Percentiles rank a stretch among this genome's conserved stretches.
These are phyloP conservation scores for Drosophila nigrodunni DNA, from an alignment of 1,140 invertebrate genomes.

Conservation along the genomic window DNA sequence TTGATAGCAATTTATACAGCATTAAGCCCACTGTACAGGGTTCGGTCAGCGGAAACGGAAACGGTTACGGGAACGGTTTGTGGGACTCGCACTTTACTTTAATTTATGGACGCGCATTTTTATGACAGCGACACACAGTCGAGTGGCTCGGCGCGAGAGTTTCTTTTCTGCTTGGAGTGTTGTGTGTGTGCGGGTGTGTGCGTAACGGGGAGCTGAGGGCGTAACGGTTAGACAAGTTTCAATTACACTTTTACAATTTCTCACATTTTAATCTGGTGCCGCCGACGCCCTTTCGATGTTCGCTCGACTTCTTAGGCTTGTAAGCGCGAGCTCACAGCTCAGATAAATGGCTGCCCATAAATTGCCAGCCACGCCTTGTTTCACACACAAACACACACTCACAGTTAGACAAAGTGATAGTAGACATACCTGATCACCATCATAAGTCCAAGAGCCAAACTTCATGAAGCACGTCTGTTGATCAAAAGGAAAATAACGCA, in stretches of 20 bases:
- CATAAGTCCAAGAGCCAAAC: constrained; percentile 99
- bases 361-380: constrained; percentile 66
- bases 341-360: constrained; percentile 69
- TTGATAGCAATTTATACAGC: background rate
- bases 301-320: constrained; percentile 69
- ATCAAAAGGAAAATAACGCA: constrained; percentile 98
- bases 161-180: constrained; percentile 20
- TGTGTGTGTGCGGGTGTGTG: constrained; percentile 2
- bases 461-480: constrained; percentile 98
- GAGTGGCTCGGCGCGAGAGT: constrained; percentile 46
- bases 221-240: constrained; percentile 80
- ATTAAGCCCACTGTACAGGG: constrained; percentile 14
- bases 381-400: background rate
- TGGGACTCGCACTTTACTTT: constrained; percentile 69
- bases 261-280: constrained; percentile 76
- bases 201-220: constrained; percentile 8
- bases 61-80: constrained; percentile 55
- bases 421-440: constrained; percentile 93
- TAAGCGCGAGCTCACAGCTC: constrained; percentile 56
- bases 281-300: constrained; percentile 77
- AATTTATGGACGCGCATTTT: constrained; percentile 81
- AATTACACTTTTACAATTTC: constrained; percentile 83
- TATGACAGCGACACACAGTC: constrained; percentile 71
- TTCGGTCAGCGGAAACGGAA: constrained; percentile 69
- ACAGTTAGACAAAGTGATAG: background rate